Conservation (phyloP, 2,113 vertebrate species). For the Pantherophis guttatus region DNA sequence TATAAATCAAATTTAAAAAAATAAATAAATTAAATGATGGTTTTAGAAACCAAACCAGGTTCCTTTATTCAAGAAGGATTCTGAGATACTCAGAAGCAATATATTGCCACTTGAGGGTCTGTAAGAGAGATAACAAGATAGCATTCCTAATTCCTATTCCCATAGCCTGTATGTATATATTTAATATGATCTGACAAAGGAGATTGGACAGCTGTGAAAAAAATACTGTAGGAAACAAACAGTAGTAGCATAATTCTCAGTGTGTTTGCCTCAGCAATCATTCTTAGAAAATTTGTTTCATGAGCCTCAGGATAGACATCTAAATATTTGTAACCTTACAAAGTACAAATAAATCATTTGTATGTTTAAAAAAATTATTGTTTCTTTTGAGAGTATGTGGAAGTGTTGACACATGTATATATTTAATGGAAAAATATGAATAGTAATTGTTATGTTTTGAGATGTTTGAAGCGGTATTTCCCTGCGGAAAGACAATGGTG, state of each 20-base stretch:
- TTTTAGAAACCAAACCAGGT: neutral
- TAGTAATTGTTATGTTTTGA: neutral
- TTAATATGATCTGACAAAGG: neutral
- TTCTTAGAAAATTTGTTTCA: neutral
- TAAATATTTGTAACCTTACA: neutral
- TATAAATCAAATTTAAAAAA: too few species aligned
- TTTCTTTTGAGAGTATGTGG: neutral
- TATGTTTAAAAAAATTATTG: neutral
- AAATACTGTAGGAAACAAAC: neutral
- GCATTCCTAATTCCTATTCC: neutral
- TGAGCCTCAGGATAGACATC: neutral
- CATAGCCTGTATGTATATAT: neutral
- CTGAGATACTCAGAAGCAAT: neutral
- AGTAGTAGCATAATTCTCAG: neutral
- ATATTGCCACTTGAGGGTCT: neutral
- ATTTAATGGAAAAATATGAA: neutral
- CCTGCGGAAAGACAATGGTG: neutral
- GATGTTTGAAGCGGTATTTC: neutral
- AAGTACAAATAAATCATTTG: neutral
- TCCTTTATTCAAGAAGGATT: neutral
- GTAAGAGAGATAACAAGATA: neutral
- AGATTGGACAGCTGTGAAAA: neutral
- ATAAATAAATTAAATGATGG: neutral
- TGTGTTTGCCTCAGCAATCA: neutral
- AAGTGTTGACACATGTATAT: neutral